Percentiles rank a stretch among this genome's conserved stretches.
Evolutionary conservation across 2,888 invertebrate species (phyloP).

Genomic region (Cheilosia vernalis): DNA sequence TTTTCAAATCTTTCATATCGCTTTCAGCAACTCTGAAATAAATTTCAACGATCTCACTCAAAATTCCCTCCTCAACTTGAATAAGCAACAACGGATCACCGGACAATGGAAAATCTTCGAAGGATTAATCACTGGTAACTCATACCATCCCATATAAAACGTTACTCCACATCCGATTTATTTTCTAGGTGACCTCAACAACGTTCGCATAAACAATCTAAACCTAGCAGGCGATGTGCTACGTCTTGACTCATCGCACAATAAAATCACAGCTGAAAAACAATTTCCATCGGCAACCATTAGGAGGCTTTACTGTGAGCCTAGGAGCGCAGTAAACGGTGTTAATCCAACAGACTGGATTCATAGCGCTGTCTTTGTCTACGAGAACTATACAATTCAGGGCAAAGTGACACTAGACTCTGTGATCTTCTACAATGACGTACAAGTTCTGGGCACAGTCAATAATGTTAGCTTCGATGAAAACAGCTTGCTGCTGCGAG

Average conservation of each 20-base stretch:
- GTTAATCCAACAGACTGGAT: slow-evolving; percentile 84
- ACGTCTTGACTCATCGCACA: slow-evolving; percentile 81
- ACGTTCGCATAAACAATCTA: slow-evolving; percentile 84
- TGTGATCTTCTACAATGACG: slow-evolving; percentile 79
- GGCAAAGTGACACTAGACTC: slow-evolving; percentile 82
- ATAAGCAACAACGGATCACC: slow-evolving; percentile 82
- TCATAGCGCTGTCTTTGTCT: slow-evolving; percentile 82
- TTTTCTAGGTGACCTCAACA: slow-evolving; percentile 80
- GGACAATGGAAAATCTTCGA: slow-evolving; percentile 80
- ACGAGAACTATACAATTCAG: slow-evolving; percentile 82
- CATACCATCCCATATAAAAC: not conserved
- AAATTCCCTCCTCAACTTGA: slow-evolving; percentile 82
- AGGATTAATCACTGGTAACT: slow-evolving; percentile 75
- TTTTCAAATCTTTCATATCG: not conserved
- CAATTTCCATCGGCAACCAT: slow-evolving; percentile 81
- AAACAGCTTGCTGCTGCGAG: slow-evolving; percentile 81
- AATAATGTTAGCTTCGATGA: slow-evolving; percentile 82
- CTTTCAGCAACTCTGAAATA: slow-evolving; percentile 77
- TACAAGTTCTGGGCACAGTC: slow-evolving; percentile 81
- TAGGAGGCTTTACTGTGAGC: slow-evolving; percentile 80
- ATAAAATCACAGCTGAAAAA: slow-evolving; percentile 84
- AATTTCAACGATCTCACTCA: slow-evolving; percentile 83
- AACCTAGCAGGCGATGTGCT: slow-evolving; percentile 85
- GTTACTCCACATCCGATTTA: not conserved
- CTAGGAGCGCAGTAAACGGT: slow-evolving; percentile 81